These are phyloP conservation scores for Atta colombica DNA, from an alignment of 1,140 invertebrate genomes.

Conservation along the genomic window DNA sequence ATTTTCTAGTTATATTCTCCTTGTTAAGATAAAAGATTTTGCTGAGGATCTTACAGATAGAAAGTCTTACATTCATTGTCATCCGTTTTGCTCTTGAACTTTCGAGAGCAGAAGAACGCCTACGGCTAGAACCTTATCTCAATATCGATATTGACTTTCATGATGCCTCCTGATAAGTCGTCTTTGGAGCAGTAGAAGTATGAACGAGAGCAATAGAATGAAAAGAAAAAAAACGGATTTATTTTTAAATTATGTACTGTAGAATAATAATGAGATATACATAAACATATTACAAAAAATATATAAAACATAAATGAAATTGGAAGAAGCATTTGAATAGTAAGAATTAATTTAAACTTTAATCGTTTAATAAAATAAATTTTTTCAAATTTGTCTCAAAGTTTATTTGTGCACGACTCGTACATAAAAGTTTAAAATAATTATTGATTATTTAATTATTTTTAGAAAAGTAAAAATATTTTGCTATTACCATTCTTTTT, in stretches of 20 bases:
- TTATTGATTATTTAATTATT: constrained; percentile 7
- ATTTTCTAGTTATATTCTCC: background rate
- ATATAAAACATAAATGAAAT: background rate
- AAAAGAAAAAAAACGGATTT: constrained; percentile 21
- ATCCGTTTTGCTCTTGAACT: constrained; percentile 32
- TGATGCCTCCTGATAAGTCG: constrained; percentile 43
- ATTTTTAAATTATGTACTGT: background rate
- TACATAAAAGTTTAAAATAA: background rate
- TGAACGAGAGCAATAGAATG: constrained; percentile 7
- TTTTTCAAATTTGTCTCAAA: background rate
- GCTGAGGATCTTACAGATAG: constrained; percentile 1
- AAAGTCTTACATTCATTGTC: constrained; percentile 41
- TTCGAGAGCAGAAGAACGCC: constrained; percentile 38
- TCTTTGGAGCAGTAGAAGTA: constrained; percentile 7
- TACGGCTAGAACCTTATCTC: constrained; percentile 5
- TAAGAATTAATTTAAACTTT: background rate
- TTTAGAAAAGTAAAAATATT: constrained; percentile 2
- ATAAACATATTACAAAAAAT: background rate
- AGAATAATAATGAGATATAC: background rate
- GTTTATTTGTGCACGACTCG: background rate
- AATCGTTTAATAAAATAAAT: background rate
- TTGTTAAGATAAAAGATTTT: constrained; percentile 28
- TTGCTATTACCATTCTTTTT: background rate
- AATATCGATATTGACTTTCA: constrained; percentile 62
- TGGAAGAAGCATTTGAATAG: background rate